A percentile compares a stretch with the other conserved stretches of the same genome.
phyloP scores from a whole-genome alignment of 1,140 invertebrate genomes.

The Littorina saxatilis region DNA sequence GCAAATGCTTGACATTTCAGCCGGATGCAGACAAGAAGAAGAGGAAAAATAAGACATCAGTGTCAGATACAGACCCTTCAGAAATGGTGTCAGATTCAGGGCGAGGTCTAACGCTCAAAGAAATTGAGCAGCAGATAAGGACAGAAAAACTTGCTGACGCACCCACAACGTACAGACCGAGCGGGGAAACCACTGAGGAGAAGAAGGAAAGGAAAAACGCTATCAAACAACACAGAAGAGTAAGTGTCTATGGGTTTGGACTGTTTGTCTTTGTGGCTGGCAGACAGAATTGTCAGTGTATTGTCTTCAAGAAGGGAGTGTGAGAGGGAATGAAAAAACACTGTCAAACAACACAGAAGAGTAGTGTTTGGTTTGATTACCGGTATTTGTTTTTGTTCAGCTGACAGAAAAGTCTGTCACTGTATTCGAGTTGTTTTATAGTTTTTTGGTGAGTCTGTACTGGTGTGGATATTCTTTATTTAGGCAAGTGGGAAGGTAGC shows the following conservation, averaged over 20 bases:
- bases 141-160: slow-evolving; percentile 48
- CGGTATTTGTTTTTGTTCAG: not conserved
- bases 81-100: not conserved
- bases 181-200: slow-evolving; percentile 88
- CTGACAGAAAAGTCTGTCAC: not conserved
- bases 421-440: not conserved
- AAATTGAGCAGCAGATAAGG: slow-evolving; percentile 56
- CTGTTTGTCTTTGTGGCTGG: not conserved
- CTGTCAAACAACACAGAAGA: slow-evolving; percentile 88
- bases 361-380: slow-evolving; percentile 68
- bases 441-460: not conserved
- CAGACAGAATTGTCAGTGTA: not conserved
- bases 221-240: slow-evolving; percentile 88
- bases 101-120: slow-evolving; percentile 55
- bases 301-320: not conserved
- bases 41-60: not conserved
- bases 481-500: not conserved
- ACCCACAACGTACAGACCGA: slow-evolving; percentile 78
- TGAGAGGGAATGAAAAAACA: slow-evolving; percentile 85
- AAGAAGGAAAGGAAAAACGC: slow-evolving; percentile 87
- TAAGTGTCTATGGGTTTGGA: slow-evolving; percentile 60
- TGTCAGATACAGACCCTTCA: too few relatives aligned
- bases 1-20: not conserved
- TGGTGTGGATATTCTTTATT: not conserved
- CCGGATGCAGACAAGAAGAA: slow-evolving; percentile 5